These are phyloP conservation scores for Matsumyia berberina DNA, from an alignment of 2,888 invertebrate species.

Conservation along the genomic window DNA sequence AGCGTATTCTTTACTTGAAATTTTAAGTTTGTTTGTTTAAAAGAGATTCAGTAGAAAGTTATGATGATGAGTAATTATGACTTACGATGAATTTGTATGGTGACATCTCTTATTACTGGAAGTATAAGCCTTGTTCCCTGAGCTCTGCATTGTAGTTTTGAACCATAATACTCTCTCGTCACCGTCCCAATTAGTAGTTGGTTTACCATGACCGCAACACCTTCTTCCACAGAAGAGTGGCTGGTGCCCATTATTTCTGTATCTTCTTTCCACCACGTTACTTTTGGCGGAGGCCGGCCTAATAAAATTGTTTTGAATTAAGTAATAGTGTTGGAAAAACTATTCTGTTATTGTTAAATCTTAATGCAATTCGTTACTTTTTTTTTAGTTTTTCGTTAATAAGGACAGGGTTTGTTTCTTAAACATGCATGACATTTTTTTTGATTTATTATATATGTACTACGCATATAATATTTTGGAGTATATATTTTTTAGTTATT, in stretches of 20 bases:
- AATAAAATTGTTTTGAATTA: not conserved
- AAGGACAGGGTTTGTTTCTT: too few relatives aligned
- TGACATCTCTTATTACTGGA: slow-evolving; percentile 89
- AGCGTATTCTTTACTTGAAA: slow-evolving; percentile 20
- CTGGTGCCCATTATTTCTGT: slow-evolving; percentile 90
- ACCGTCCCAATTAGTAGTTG: slow-evolving; percentile 90
- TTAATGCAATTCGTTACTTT: not conserved
- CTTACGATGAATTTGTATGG: slow-evolving; percentile 90
- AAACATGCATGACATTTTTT: too few relatives aligned
- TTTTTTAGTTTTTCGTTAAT: too few relatives aligned
- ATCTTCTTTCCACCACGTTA: slow-evolving; percentile 93
- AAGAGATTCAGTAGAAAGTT: slow-evolving; percentile 13
- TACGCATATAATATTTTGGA: too few relatives aligned
- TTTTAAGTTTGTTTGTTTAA: slow-evolving; percentile 19
- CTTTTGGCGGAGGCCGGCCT: slow-evolving; percentile 93
- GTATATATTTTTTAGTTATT: too few relatives aligned
- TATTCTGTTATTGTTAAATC: not conserved
- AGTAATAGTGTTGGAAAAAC: not conserved
- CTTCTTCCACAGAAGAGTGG: slow-evolving; percentile 87
- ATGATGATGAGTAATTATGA: slow-evolving; percentile 74
- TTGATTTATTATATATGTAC: too few relatives aligned
- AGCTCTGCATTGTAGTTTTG: slow-evolving; percentile 91
- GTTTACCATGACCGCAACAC: slow-evolving; percentile 88
- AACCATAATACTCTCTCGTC: slow-evolving; percentile 89
- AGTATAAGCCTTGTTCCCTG: slow-evolving; percentile 89